These are phyloP conservation scores for Ctena decussata DNA, from an alignment of 2,888 invertebrate species.

Conservation along the genomic window DNA sequence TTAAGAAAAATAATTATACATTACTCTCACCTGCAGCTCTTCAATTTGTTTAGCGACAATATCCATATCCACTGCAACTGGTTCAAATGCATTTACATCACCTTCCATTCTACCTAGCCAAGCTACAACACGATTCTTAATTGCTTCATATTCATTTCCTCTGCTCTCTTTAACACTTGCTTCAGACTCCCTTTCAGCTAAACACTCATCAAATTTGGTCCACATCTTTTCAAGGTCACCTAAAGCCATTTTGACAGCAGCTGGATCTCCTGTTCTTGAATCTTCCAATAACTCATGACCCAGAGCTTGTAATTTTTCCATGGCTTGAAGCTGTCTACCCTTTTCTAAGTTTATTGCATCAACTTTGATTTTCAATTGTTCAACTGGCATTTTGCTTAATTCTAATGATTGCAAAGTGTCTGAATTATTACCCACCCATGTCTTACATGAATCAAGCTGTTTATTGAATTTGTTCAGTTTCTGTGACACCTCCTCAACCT, in stretches of 20 bases:
- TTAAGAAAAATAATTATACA: too few species aligned
- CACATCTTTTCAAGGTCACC: conserved; percentile 93
- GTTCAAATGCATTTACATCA: conserved; percentile 92
- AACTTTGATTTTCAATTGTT: conserved; percentile 90
- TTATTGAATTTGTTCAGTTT: conserved; percentile 91
- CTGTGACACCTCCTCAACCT: conserved; percentile 92
- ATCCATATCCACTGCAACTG: conserved; percentile 96
- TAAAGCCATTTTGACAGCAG: conserved; percentile 79
- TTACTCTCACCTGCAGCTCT: conserved; percentile 86
- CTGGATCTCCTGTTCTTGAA: conserved; percentile 81
- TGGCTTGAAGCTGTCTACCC: conserved; percentile 70
- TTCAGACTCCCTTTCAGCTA: conserved; percentile 95
- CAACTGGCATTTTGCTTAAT: conserved; percentile 89
- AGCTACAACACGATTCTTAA: conserved; percentile 93
- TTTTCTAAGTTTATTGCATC: conserved; percentile 86
- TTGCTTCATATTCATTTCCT: conserved; percentile 93
- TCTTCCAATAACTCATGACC: conserved; percentile 81
- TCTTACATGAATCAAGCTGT: conserved; percentile 74
- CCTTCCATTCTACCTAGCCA: conserved; percentile 95
- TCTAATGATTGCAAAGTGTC: conserved; percentile 89
- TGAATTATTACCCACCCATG: conserved; percentile 80
- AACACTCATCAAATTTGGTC: conserved; percentile 93
- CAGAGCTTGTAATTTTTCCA: conserved; percentile 75
- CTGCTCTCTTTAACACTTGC: conserved; percentile 95
- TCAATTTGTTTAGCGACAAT: conserved; percentile 93